A percentile compares a stretch with the other conserved stretches of the same genome.
Evolutionary conservation across 2,888 invertebrate species (phyloP).

Genomic region (Rhodophaea formosa): DNA sequence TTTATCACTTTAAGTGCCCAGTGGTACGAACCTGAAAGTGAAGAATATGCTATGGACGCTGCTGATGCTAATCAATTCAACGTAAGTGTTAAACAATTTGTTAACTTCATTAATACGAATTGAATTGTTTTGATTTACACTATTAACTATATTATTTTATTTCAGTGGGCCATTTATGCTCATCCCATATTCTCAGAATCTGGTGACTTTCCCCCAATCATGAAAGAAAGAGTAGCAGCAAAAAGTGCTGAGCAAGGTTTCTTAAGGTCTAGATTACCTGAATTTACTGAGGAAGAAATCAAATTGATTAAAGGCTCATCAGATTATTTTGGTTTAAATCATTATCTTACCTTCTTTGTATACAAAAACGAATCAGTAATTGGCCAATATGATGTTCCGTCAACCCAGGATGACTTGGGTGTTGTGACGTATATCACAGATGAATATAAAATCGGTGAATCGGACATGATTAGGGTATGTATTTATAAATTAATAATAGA

Average conservation of each 20-base stretch:
- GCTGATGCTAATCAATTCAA: conserved; percentile 57
- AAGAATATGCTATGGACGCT: conserved; percentile 38
- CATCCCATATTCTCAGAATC: too few relatives aligned
- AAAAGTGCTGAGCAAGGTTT: conserved; percentile 75
- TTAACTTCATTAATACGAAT: conserved; percentile 55
- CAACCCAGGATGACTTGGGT: conserved; percentile 35
- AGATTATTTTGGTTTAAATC: conserved; percentile 79
- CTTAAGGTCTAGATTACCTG: conserved; percentile 61
- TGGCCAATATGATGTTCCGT: conserved; percentile 30
- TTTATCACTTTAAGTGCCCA: conserved; percentile 30
- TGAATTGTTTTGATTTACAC: not conserved
- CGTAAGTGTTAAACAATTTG: conserved; percentile 51
- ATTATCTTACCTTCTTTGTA: conserved; percentile 75
- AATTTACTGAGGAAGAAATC: conserved; percentile 62
- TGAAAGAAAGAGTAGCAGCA: conserved; percentile 76
- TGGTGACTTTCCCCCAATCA: conserved; percentile 82
- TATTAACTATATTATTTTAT: conserved; percentile 26
- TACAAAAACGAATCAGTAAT: conserved; percentile 36
- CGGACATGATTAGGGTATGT: conserved; percentile 32
- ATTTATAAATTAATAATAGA: not conserved
- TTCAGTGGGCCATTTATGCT: conserved; percentile 76
- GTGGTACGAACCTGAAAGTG: conserved; percentile 50
- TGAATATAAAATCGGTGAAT: conserved; percentile 34
- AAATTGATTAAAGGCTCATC: conserved; percentile 46
- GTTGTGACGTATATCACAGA: conserved; percentile 29